Percentiles rank a stretch among this genome's conserved stretches.
These are phyloP conservation scores for Agrotis puta DNA, from an alignment of 2,888 invertebrate genomes.

Conservation along the genomic window DNA sequence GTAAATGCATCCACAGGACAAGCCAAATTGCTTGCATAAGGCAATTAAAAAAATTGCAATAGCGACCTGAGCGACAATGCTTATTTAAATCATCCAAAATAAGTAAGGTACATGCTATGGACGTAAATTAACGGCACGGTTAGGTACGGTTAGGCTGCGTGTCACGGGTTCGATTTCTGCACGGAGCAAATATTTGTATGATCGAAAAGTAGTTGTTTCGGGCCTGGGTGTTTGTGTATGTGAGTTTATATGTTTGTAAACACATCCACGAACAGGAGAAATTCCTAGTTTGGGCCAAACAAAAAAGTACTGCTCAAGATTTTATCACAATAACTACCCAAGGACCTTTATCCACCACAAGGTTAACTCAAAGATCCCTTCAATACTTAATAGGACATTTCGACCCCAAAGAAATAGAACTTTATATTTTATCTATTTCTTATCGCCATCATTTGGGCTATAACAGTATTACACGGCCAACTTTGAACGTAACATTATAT, in stretches of 20 bases:
- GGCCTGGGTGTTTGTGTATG: too few relatives aligned
- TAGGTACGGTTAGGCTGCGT: too few relatives aligned
- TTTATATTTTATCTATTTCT: slow-evolving; percentile 43
- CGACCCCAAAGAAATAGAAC: slow-evolving; percentile 38
- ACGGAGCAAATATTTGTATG: too few relatives aligned
- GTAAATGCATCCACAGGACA: too few relatives aligned
- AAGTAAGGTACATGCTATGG: background rate
- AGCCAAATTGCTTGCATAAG: too few relatives aligned
- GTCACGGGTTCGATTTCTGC: too few relatives aligned
- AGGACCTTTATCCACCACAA: background rate
- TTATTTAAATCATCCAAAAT: background rate
- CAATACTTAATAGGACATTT: slow-evolving; percentile 32
- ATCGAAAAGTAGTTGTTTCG: too few relatives aligned
- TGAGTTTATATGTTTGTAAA: too few relatives aligned
- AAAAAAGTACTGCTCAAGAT: background rate
- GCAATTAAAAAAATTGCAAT: too few relatives aligned
- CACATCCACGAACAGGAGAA: too few relatives aligned
- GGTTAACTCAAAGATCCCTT: background rate
- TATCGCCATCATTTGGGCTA: slow-evolving; percentile 40
- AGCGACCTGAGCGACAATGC: background rate
- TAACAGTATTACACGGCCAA: slow-evolving; percentile 44
- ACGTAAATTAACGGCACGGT: too few relatives aligned
- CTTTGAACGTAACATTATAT: slow-evolving; percentile 45
- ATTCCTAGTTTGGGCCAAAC: too few relatives aligned
- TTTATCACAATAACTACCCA: background rate